A percentile compares a stretch with the other conserved stretches of the same genome.
These are phyloP conservation scores for Ceuthmochares aereus DNA, from an alignment of 2,113 vertebrate genomes.

Conservation along the genomic window DNA sequence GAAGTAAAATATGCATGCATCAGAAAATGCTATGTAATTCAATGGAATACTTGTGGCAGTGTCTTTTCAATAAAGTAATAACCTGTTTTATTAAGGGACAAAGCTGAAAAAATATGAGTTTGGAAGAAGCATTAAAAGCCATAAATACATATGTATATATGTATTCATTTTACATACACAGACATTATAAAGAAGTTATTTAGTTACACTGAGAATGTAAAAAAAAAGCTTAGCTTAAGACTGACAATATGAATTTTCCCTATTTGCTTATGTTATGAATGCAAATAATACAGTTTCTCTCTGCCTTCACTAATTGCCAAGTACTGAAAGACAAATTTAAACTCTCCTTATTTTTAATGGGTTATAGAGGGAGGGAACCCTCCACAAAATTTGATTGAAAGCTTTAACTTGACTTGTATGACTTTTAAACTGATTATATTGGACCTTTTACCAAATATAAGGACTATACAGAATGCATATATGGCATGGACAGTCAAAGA, in stretches of 20 bases:
- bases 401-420: neutral
- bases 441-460: neutral
- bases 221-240: neutral
- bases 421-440: neutral
- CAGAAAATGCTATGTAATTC: neutral
- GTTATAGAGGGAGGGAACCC: fast-evolving
- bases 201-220: neutral
- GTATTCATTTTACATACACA: neutral
- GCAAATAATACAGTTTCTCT: neutral
- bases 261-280: neutral
- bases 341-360: neutral
- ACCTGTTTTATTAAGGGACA: neutral
- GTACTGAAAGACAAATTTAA: neutral
- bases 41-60: neutral
- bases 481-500: fast-evolving
- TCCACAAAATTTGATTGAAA: neutral
- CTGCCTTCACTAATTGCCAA: neutral
- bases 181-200: neutral
- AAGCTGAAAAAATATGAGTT: neutral
- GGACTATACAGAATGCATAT: neutral
- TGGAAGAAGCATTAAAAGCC: neutral
- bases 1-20: neutral
- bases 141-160: neutral
- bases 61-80: neutral
- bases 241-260: neutral